These are phyloP conservation scores for Simalia tracyae DNA, from an alignment of 2,797 vertebrate species.

Conservation along the genomic window DNA sequence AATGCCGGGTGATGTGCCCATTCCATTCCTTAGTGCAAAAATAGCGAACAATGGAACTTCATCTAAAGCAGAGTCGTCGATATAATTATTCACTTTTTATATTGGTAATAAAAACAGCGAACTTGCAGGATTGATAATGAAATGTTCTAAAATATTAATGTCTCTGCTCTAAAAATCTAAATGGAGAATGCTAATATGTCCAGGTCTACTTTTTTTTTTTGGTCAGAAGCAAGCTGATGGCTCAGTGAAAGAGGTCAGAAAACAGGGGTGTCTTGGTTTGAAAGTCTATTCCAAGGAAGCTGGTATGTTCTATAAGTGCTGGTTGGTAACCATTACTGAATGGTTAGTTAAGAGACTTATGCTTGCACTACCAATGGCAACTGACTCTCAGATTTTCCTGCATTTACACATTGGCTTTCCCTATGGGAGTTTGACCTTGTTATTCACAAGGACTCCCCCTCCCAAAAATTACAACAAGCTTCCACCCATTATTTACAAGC, in stretches of 20 bases:
- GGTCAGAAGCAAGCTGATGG: conserved; percentile 47
- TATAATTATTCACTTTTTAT: not conserved
- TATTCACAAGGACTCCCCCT: not conserved
- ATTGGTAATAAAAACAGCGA: not conserved
- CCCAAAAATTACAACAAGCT: not conserved
- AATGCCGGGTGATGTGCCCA: not conserved
- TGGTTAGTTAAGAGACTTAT: not conserved
- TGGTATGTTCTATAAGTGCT: not conserved
- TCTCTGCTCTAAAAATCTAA: not conserved
- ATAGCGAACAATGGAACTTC: not conserved
- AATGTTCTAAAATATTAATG: not conserved
- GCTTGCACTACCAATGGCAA: not conserved
- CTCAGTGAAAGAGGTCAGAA: conserved; percentile 57
- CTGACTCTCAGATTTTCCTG: not conserved
- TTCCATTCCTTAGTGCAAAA: not conserved
- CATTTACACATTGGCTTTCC: not conserved
- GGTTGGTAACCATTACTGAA: not conserved
- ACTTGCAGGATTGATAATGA: not conserved
- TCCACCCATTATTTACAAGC: not conserved
- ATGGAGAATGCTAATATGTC: conserved; percentile 1
- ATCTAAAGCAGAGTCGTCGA: not conserved
- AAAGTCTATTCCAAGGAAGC: conserved; percentile 29
- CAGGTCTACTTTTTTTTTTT: conserved; percentile 23
- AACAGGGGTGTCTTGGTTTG: conserved; percentile 55
- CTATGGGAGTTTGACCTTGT: not conserved